Evolutionary conservation across 2,113 vertebrate genomes (phyloP).

Genomic region (Amphiprion ocellaris): DNA sequence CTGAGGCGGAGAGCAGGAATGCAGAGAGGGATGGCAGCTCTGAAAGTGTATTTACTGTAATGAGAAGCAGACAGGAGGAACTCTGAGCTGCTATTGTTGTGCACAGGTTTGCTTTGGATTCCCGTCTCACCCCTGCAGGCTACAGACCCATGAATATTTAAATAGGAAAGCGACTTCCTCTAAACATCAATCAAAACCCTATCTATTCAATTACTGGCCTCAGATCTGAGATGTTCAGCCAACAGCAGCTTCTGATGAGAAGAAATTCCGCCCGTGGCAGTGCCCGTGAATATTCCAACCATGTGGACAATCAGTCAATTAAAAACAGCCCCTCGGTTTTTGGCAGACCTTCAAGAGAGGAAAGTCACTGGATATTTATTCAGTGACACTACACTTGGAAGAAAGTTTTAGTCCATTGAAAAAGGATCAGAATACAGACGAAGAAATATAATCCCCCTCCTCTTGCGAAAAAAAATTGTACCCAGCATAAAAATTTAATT

Average conservation of each 20-base stretch:
- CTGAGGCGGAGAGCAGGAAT: conserved; percentile 55
- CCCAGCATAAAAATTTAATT: conserved; percentile 47
- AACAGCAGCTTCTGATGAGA: conserved; percentile 76
- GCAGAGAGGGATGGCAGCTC: conserved; percentile 62
- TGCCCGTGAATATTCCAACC: conserved; percentile 63
- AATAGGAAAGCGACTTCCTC: conserved; percentile 81
- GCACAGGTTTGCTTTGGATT: conserved; percentile 77
- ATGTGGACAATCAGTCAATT: conserved; percentile 77
- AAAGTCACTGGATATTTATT: conserved; percentile 49
- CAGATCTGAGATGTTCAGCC: conserved; percentile 74
- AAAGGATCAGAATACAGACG: conserved; percentile 51
- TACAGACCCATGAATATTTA: conserved; percentile 82
- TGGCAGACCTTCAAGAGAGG: conserved; percentile 60
- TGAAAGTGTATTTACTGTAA: conserved; percentile 74
- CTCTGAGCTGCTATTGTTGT: conserved; percentile 76
- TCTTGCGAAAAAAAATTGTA: conserved; percentile 24
- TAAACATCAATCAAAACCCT: conserved; percentile 82
- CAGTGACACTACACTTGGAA: conserved; percentile 60
- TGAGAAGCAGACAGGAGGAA: conserved; percentile 79
- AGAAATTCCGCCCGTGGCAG: conserved; percentile 68
- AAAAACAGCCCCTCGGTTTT: conserved; percentile 60
- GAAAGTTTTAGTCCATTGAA: conserved; percentile 58
- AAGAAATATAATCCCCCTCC: conserved; percentile 62
- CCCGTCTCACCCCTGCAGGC: conserved; percentile 74
- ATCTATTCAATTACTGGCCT: conserved; percentile 81